Evolutionary conservation across 1,140 invertebrate genomes (phyloP).

Genomic region (Papilio polytes): DNA sequence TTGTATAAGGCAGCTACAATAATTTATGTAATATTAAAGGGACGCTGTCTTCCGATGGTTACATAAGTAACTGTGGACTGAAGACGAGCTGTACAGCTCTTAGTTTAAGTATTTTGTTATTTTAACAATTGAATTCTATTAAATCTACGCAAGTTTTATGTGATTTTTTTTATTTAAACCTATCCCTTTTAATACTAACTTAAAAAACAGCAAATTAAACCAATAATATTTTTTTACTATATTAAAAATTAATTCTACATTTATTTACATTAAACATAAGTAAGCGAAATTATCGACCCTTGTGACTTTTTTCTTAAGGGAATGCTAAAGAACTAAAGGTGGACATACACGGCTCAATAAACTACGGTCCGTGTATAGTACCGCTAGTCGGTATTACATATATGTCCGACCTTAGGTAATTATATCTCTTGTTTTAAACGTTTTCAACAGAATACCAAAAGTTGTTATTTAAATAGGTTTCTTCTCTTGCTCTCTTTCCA

Average conservation of each 20-base stretch:
- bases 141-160: conserved; percentile 35
- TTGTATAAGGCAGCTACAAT: conserved; percentile 70
- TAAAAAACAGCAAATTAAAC: neutral
- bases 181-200: neutral
- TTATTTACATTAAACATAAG: neutral
- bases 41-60: conserved; percentile 13
- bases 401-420: neutral
- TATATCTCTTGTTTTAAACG: neutral
- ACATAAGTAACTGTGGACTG: neutral
- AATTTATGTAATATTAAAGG: conserved; percentile 49
- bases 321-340: conserved; percentile 11
- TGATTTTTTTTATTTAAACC: conserved; percentile 10
- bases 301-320: conserved; percentile 36
- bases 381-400: too few species aligned
- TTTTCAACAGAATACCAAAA: neutral
- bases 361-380: neutral
- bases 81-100: neutral
- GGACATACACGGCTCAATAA: neutral
- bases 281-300: neutral
- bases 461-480: conserved; percentile 15
- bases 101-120: conserved; percentile 17
- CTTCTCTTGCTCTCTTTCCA: conserved; percentile 43
- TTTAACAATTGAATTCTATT: conserved; percentile 30
- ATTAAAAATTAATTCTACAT: neutral
- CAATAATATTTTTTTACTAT: neutral